Conservation (phyloP, 2,797 vertebrate genomes). For the Lutra lutra region DNA sequence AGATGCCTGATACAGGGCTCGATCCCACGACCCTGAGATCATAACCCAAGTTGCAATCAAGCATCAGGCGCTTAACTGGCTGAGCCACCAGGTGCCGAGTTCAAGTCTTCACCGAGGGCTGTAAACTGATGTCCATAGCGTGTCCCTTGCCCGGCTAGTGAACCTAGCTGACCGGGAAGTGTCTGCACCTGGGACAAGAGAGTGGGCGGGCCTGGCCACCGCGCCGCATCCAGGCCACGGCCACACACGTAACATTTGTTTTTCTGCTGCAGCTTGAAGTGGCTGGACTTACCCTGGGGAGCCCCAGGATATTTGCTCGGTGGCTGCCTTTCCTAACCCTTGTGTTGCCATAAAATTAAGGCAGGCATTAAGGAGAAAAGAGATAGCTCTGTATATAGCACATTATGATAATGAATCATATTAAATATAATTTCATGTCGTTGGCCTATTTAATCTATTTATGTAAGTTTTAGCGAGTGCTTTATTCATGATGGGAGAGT, state of each 20-base stretch:
- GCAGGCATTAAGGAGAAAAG: not conserved
- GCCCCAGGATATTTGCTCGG: rapidly evolving
- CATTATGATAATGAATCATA: constrained; percentile 57
- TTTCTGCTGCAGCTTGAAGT: not conserved
- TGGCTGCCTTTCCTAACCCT: not conserved
- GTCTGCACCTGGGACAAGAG: rapidly evolving
- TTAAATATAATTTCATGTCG: constrained; percentile 45
- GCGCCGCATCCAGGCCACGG: rapidly evolving
- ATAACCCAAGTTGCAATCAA: not conserved
- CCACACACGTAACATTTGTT: rapidly evolving
- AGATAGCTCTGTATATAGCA: not conserved
- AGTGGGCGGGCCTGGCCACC: rapidly evolving
- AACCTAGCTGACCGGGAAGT: not conserved
- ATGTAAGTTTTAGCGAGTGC: constrained; percentile 22
- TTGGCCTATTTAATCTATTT: constrained; percentile 69
- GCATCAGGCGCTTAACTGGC: rapidly evolving
- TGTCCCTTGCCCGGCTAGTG: rapidly evolving
- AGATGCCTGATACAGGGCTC: not conserved
- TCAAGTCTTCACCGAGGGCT: rapidly evolving
- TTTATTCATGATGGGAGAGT: constrained; percentile 43
- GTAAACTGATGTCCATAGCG: rapidly evolving
- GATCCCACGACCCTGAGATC: not conserved
- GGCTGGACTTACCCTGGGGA: not conserved
- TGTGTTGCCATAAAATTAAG: not conserved
- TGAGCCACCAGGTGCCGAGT: not conserved